phyloP scores from a whole-genome alignment of 2,888 invertebrate species.

The Drosophila infuscata region DNA sequence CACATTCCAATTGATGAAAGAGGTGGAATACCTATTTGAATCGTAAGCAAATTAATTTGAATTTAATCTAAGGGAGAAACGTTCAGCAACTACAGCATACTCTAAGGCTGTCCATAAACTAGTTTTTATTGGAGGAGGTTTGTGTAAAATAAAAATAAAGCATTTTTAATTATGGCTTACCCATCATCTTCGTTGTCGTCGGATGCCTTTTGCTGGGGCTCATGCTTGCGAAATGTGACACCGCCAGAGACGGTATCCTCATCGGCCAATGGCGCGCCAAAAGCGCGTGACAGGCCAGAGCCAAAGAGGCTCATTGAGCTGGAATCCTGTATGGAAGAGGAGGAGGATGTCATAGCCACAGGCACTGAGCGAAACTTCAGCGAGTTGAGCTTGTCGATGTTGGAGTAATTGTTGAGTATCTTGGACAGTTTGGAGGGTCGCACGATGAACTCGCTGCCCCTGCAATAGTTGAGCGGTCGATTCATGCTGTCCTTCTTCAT shows the following conservation, averaged over 20 bases:
- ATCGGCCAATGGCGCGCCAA: constrained; percentile 77
- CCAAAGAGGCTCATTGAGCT: constrained; percentile 58
- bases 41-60: not conserved
- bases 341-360: constrained; percentile 4
- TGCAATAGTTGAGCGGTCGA: constrained; percentile 86
- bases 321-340: constrained; percentile 7
- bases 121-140: not conserved
- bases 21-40: not conserved
- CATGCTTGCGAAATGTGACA: constrained; percentile 73
- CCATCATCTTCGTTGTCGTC: constrained; percentile 54
- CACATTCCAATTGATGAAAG: not conserved
- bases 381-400: constrained; percentile 85
- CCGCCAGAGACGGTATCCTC: constrained; percentile 69
- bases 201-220: constrained; percentile 27
- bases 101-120: constrained; percentile 8
- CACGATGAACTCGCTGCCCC: constrained; percentile 87
- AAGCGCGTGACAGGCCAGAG: constrained; percentile 73
- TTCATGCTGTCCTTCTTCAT: constrained; percentile 88
- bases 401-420: constrained; percentile 87
- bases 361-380: constrained; percentile 82
- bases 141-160: not conserved
- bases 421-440: constrained; percentile 88
- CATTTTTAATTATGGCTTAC: constrained; percentile 29
- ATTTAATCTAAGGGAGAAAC: not conserved
- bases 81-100: constrained; percentile 14